Evolutionary conservation across 2,113 vertebrate species (phyloP).

Genomic region (Megaptera novaeangliae): DNA sequence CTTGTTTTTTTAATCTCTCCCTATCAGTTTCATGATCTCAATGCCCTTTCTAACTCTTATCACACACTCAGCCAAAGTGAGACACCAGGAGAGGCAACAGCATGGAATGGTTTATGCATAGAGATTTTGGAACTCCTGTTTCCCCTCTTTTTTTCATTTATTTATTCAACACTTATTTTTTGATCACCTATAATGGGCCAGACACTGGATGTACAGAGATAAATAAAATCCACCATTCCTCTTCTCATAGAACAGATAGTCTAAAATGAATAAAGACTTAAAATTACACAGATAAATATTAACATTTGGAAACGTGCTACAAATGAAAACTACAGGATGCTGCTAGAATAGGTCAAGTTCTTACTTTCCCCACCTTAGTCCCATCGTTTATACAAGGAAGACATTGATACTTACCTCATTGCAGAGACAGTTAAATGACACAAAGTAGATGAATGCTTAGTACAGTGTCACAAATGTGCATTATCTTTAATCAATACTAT

Average conservation of each 20-base stretch:
- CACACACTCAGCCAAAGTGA: background rate
- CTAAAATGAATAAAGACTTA: background rate
- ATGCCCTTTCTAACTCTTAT: accelerated
- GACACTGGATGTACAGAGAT: background rate
- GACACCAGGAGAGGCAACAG: no score
- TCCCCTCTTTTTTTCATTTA: background rate
- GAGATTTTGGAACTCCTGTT: background rate
- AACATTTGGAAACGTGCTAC: background rate
- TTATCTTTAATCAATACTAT: background rate
- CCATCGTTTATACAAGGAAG: background rate
- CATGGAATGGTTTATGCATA: background rate
- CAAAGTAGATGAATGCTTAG: background rate
- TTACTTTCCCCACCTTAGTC: background rate
- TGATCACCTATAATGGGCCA: background rate
- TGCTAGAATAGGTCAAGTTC: background rate
- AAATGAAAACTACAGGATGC: background rate
- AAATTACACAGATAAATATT: background rate
- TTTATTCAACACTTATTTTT: background rate
- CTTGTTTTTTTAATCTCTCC: background rate
- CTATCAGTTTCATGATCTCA: background rate
- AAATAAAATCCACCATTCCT: background rate
- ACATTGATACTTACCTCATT: background rate
- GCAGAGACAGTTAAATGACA: background rate
- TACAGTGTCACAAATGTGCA: background rate
- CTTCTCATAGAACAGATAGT: background rate